Evolutionary conservation across 2,888 invertebrate species (phyloP).

Genomic region (Folsomia candida): DNA sequence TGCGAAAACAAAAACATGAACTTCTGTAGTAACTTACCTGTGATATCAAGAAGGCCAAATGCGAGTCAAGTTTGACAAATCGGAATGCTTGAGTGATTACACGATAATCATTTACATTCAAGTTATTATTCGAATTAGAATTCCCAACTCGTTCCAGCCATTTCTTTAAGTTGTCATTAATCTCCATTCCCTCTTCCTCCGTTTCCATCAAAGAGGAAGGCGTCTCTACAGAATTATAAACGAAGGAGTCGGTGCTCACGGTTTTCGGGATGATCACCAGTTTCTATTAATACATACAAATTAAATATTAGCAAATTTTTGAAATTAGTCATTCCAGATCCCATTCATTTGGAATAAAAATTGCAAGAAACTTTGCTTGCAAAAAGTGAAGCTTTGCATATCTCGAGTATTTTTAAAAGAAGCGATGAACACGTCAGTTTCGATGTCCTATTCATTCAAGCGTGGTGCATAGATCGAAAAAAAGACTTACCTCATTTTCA

Average conservation of each 20-base stretch:
- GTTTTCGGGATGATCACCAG: no score
- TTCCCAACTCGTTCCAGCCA: slow-evolving; percentile 33
- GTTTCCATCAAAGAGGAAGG: background rate
- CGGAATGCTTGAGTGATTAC: slow-evolving; percentile 48
- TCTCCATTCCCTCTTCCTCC: background rate
- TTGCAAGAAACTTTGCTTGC: no score
- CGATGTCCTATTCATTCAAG: no score
- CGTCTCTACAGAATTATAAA: background rate
- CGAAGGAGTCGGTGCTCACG: no score
- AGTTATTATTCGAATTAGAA: slow-evolving; percentile 33
- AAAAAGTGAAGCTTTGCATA: no score
- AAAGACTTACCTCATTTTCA: background rate
- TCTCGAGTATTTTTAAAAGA: no score
- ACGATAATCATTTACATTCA: slow-evolving; percentile 25
- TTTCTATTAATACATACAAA: no score
- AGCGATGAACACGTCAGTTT: no score
- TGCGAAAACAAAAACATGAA: background rate
- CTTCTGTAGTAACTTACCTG: slow-evolving; percentile 29
- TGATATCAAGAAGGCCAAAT: slow-evolving; percentile 37
- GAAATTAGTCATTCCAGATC: no score
- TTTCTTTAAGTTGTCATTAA: background rate
- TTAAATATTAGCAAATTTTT: no score
- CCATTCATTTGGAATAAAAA: no score
- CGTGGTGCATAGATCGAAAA: no score
- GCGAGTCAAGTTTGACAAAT: slow-evolving; percentile 46